Base-by-base conservation (phyloP, 1,140 invertebrate species). In the Sogatella furcifera region DNA sequence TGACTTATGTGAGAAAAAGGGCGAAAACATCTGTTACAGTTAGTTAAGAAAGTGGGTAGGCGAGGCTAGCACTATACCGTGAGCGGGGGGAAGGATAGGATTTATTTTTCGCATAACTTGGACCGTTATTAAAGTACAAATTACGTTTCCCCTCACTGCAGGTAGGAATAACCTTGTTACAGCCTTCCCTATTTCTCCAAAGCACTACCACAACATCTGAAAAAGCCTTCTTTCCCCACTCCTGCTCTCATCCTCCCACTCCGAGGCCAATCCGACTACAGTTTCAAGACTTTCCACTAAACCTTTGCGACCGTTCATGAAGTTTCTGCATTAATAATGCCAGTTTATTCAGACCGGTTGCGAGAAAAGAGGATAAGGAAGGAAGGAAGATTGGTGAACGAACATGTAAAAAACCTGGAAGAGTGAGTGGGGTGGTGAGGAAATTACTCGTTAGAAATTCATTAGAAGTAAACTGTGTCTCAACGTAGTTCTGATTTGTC, bases 401-500 rank as follows among this genome's bases (percentile, higher is more conserved):
- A 38, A 38, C 34, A 38, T 38, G 34, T 38, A 38, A 38, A 38
- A 38, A 38, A 38, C 1, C 11, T 38, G 3, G 34, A 38, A 38
- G 34, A 38, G 11, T 38, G 11, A 49, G 21, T 49, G 46, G 9
- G 46, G 46, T 17, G 46, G 34, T 4, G 46, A n/a, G 46, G 21
- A 49, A 49, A 49, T 49, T 49, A 49, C 46, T 49, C 46, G 46
- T 49, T 49, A 49, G 46, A 49, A 49, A 49, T 49, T 49, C 46
- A 49, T 49, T 49, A 49, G 46, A 17, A 49, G 21, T 22, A 49
- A 49, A 49, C 46, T 49, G 46, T 49, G 15, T 49, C 46, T 49
- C 46, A 49, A 38, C 46, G 21, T 49, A 49, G 21, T 22, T n/a
- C 46, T 49, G 46, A 49, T 49, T 49, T 49, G 46, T 49, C 46